Percentiles rank a stretch among this genome's conserved stretches.
phyloP scores from a whole-genome alignment of 2,888 invertebrate species.

The Drosophila pegasa region DNA sequence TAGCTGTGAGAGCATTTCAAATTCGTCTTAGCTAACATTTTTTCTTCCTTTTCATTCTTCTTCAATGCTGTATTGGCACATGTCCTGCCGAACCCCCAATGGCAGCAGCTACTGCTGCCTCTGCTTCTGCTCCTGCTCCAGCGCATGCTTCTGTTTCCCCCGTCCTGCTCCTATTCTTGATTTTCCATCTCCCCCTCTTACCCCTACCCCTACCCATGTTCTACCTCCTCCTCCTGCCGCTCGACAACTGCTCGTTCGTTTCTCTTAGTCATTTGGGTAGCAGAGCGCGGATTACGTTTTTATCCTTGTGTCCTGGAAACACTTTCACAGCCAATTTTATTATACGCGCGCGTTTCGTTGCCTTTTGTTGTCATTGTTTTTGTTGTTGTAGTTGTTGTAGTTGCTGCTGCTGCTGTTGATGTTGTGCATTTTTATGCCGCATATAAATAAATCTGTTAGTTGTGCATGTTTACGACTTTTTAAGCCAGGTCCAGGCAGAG shows the following conservation, averaged over 20 bases:
- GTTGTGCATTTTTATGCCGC: conserved; percentile 77
- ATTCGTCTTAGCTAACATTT: neutral
- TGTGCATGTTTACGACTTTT: conserved; percentile 80
- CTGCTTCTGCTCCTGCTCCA: neutral
- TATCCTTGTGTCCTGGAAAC: conserved; percentile 74
- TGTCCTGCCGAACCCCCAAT: conserved; percentile 22
- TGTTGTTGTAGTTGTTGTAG: conserved; percentile 23
- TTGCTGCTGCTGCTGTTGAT: conserved; percentile 37
- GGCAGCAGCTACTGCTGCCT: neutral
- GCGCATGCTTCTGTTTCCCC: no score
- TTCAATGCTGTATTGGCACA: conserved; percentile 27
- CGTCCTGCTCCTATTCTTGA: no score
- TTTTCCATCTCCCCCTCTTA: no score
- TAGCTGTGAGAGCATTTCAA: neutral
- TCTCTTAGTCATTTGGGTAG: conserved; percentile 73
- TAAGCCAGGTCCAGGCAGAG: conserved; percentile 55
- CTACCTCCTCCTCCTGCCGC: neutral
- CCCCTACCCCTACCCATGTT: no score
- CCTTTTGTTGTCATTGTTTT: conserved; percentile 43
- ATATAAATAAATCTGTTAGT: conserved; percentile 80
- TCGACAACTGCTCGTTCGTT: conserved; percentile 33
- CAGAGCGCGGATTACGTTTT: conserved; percentile 71
- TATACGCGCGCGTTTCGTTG: conserved; percentile 62
- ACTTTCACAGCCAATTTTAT: conserved; percentile 80
- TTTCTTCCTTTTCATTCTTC: neutral